Percentiles rank a stretch among this genome's conserved stretches.
Evolutionary conservation across 2,888 invertebrate species (phyloP).

Genomic region (Stenichneumon culpator): DNA sequence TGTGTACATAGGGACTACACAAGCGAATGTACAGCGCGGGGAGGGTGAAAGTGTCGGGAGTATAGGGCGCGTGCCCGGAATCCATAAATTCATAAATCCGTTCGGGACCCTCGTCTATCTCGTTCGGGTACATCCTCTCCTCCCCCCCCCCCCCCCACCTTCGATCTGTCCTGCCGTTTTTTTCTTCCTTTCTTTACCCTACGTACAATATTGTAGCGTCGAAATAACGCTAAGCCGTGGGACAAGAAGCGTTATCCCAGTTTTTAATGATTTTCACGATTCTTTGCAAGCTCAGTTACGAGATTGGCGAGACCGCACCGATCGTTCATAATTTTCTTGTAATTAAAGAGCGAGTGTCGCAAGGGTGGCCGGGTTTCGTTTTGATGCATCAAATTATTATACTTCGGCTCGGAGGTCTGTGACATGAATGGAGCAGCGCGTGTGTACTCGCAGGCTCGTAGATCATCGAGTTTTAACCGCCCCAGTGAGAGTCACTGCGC

Average conservation of each 20-base stretch:
- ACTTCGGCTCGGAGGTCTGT: background rate
- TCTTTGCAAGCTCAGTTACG: constrained; percentile 43
- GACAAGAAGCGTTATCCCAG: constrained; percentile 35
- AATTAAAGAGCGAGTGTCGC: constrained; percentile 69
- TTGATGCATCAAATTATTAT: constrained; percentile 27
- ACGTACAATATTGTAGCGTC: constrained; percentile 4
- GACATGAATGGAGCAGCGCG: constrained; percentile 9
- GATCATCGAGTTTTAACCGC: constrained; percentile 22
- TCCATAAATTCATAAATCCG: constrained; percentile 72
- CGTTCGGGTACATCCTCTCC: constrained; percentile 35
- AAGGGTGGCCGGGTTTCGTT: background rate
- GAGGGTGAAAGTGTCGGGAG: constrained; percentile 39
- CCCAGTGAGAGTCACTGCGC: background rate
- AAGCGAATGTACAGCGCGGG: constrained; percentile 39
- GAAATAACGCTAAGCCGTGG: constrained; percentile 13
- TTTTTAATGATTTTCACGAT: constrained; percentile 30
- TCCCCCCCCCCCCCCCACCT: background rate
- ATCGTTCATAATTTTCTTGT: constrained; percentile 71
- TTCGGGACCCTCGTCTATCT: constrained; percentile 55
- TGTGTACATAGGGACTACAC: constrained; percentile 21
- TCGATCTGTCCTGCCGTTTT: constrained; percentile 28
- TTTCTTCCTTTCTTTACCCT: background rate
- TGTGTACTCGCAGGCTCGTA: constrained; percentile 7
- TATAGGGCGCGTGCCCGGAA: constrained; percentile 73
- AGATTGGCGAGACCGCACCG: constrained; percentile 59